phyloP scores from a whole-genome alignment of 2,888 invertebrate genomes.

The Megalurothrips usitatus region DNA sequence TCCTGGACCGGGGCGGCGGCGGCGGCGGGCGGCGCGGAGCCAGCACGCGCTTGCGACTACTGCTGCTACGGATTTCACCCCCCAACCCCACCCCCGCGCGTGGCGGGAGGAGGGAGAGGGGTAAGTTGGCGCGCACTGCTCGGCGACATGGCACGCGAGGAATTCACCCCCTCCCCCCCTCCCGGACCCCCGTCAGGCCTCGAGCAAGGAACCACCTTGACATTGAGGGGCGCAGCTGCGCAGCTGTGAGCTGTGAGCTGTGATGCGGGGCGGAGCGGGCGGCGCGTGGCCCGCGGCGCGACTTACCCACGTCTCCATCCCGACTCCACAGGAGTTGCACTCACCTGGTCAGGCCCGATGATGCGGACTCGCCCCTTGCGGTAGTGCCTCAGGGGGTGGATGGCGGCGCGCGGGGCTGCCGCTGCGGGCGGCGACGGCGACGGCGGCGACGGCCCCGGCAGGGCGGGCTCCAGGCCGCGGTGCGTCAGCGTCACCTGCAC shows the following conservation, averaged over 20 bases:
- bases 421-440: not conserved
- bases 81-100: not conserved
- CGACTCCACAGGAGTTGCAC: not conserved
- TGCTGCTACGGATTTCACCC: too few species aligned
- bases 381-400: not conserved
- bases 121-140: not conserved
- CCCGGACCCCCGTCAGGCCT: not conserved
- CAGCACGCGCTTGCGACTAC: too few species aligned
- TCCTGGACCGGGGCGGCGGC: too few species aligned
- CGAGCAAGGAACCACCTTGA: not conserved
- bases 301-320: not conserved
- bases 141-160: not conserved
- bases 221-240: not conserved
- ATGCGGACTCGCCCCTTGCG: constrained; percentile 1
- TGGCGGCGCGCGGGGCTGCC: too few species aligned
- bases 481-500: not conserved
- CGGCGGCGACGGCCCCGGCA: not conserved
- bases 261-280: not conserved
- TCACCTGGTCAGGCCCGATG: not conserved
- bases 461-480: not conserved
- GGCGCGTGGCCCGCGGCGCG: not conserved
- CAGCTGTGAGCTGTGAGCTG: not conserved
- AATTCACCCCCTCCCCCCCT: not conserved
- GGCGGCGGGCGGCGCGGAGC: too few species aligned
- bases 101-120: not conserved